These are phyloP conservation scores for Callyntrura guangdongensis DNA, from an alignment of 2,888 invertebrate species.

Conservation along the genomic window DNA sequence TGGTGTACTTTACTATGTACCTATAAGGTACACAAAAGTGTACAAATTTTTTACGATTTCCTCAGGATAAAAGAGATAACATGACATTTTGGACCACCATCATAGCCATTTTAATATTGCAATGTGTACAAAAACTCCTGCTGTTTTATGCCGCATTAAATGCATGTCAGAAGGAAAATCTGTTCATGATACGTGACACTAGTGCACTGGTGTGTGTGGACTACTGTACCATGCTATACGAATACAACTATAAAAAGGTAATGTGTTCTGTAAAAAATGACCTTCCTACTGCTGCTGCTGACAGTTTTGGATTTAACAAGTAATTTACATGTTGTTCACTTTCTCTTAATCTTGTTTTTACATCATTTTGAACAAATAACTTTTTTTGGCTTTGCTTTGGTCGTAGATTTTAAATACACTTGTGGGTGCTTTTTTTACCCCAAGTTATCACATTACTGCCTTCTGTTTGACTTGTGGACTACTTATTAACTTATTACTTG, in stretches of 20 bases:
- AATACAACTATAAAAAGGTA: no score
- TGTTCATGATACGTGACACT: no score
- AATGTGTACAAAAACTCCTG: neutral
- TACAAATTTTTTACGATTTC: neutral
- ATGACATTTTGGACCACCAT: constrained; percentile 66
- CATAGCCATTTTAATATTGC: constrained; percentile 57
- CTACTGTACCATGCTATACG: no score
- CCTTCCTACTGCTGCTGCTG: no score
- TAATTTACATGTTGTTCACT: no score
- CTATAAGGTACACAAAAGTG: constrained; percentile 31
- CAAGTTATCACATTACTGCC: no score
- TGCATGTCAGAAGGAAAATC: constrained; percentile 44
- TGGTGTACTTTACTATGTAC: neutral
- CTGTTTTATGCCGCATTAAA: constrained; percentile 56
- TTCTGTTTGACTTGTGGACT: no score
- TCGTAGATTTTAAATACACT: neutral
- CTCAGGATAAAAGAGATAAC: neutral
- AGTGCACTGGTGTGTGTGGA: no score
- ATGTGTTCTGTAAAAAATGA: no score
- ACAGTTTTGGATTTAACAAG: no score
- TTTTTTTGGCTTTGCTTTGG: neutral
- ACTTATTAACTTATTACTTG: no score
- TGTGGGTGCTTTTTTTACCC: no score
- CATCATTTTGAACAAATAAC: neutral
- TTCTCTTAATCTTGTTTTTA: constrained; percentile 20